Conservation (phyloP, 2,888 invertebrate genomes). For the Microctonus brassicae region DNA sequence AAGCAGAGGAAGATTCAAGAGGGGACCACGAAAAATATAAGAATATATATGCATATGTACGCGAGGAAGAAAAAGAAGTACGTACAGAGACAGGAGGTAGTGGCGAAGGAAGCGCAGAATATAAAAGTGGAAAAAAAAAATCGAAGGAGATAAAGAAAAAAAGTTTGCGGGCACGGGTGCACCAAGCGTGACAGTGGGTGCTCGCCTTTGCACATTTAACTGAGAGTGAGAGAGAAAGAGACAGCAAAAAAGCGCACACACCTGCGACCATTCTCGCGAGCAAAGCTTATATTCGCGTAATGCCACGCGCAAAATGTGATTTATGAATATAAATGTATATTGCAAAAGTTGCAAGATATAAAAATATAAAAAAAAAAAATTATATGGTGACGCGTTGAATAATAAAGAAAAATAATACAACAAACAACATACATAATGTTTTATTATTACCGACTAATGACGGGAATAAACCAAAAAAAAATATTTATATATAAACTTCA, state of each 20-base stretch:
- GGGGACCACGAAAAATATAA: neutral
- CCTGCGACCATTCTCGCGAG: conserved; percentile 63
- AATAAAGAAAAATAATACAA: neutral
- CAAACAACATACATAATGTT: neutral
- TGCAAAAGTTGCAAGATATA: neutral
- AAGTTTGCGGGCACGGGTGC: conserved; percentile 63
- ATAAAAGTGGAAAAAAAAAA: conserved; percentile 46
- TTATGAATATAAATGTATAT: conserved; percentile 39
- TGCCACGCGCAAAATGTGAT: conserved; percentile 29
- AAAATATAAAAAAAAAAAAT: neutral
- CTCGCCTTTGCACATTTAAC: no score
- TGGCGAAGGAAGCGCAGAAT: conserved; percentile 35
- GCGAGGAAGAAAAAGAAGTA: conserved; percentile 29
- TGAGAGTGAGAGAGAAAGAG: no score
- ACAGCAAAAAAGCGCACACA: conserved; percentile 54
- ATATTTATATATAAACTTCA: no score
- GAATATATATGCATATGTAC: conserved; percentile 14
- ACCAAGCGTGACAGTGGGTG: conserved; percentile 68
- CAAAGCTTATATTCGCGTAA: neutral
- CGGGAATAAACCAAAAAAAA: no score
- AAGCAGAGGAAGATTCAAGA: conserved; percentile 22
- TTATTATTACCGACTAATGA: neutral
- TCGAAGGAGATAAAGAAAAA: conserved; percentile 51
- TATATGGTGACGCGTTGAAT: neutral
- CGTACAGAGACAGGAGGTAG: conserved; percentile 24